phyloP scores from a whole-genome alignment of 2,797 vertebrate genomes.

The Sternotherus odoratus region DNA sequence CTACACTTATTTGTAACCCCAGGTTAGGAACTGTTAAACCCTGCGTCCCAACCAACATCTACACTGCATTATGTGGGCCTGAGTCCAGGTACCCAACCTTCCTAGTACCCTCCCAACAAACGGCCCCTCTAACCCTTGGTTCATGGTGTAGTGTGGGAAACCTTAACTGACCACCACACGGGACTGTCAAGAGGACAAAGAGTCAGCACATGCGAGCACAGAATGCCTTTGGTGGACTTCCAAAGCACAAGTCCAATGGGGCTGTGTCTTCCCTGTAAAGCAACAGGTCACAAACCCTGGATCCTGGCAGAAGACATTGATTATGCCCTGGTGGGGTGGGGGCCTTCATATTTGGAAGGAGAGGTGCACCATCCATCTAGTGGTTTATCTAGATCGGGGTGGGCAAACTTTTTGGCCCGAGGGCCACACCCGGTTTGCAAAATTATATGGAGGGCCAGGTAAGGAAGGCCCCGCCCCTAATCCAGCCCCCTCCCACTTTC shows the following conservation, averaged over 20 bases:
- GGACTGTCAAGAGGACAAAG: neutral
- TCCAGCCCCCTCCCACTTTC: too few species aligned
- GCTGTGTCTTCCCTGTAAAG: neutral
- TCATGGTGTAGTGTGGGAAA: neutral
- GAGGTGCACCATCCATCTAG: neutral
- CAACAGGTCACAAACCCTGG: neutral
- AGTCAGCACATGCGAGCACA: neutral
- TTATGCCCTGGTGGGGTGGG: neutral
- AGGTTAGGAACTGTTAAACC: neutral
- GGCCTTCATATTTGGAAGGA: too few species aligned
- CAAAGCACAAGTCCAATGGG: neutral
- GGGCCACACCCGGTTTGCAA: too few species aligned
- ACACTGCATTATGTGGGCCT: too few species aligned
- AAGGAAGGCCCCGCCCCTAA: too few species aligned
- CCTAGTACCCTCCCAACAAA: neutral
- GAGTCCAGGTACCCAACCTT: neutral
- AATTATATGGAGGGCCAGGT: too few species aligned
- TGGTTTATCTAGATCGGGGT: neutral
- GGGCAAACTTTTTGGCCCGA: too few species aligned
- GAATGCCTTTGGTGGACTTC: neutral
- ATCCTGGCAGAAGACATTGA: neutral
- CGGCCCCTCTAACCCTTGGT: neutral
- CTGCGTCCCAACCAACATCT: neutral
- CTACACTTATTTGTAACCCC: neutral
- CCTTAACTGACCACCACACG: neutral